Conservation (phyloP, 2,888 invertebrate genomes). For the Eupeodes luniger region DNA sequence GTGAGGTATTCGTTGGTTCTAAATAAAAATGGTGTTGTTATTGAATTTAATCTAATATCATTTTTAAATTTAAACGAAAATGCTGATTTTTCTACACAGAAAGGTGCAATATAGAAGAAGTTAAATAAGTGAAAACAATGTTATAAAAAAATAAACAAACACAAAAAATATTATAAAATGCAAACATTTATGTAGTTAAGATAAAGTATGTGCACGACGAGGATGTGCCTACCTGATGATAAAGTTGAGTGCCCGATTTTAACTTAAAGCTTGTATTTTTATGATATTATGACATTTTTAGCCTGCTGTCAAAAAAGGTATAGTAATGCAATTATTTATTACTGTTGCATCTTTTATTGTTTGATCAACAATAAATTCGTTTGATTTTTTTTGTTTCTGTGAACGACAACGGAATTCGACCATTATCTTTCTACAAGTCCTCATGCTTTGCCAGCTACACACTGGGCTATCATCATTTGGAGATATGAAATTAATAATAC, state of each 20-base stretch:
- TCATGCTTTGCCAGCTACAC: too few relatives aligned
- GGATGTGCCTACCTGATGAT: not conserved
- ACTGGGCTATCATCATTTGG: too few relatives aligned
- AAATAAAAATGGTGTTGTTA: not conserved
- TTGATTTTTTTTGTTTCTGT: too few relatives aligned
- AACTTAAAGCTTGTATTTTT: not conserved
- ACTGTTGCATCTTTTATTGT: not conserved
- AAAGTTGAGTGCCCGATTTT: conserved; percentile 1
- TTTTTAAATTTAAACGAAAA: not conserved
- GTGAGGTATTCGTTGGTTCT: not conserved
- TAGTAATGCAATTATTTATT: not conserved
- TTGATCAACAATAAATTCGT: too few relatives aligned
- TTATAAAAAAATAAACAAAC: not conserved
- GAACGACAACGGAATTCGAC: too few relatives aligned
- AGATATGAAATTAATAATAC: too few relatives aligned
- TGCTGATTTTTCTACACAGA: conserved; percentile 7
- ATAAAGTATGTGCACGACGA: not conserved
- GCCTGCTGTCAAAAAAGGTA: conserved; percentile 6
- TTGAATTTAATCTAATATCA: not conserved
- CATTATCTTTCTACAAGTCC: too few relatives aligned
- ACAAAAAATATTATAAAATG: not conserved
- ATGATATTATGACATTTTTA: conserved; percentile 2
- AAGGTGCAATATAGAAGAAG: conserved; percentile 2
- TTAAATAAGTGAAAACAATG: not conserved
- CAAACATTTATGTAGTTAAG: not conserved